These are phyloP conservation scores for Steinernema scapterisci DNA, from an alignment of 2,888 invertebrate species.

Conservation along the genomic window DNA sequence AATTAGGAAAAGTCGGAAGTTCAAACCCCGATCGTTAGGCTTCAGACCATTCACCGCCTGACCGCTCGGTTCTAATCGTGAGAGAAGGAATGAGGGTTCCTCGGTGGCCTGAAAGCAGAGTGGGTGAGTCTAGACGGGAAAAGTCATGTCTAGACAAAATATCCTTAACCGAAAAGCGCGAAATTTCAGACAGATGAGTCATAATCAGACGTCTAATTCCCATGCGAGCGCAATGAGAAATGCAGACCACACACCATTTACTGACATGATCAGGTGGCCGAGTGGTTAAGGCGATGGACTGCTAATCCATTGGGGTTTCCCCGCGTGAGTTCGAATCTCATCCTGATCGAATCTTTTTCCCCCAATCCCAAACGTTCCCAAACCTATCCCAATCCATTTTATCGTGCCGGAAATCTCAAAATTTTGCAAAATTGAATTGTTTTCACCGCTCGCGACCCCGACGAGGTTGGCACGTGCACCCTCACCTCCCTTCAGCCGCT, in stretches of 20 bases:
- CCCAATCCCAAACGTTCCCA: too few species aligned
- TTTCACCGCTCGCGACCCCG: background rate
- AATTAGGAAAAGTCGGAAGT: background rate
- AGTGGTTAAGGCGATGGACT: slow-evolving; percentile 67
- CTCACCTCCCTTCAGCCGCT: background rate
- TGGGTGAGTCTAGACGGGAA: too few species aligned
- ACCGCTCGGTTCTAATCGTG: too few species aligned
- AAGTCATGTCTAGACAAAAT: too few species aligned
- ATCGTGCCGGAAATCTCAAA: background rate
- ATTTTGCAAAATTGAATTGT: background rate
- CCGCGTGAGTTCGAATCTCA: slow-evolving; percentile 67
- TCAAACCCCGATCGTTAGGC: background rate
- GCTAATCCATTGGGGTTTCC: slow-evolving; percentile 58
- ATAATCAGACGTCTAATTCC: too few species aligned
- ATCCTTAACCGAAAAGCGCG: too few species aligned
- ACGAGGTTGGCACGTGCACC: background rate
- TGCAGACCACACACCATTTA: too few species aligned
- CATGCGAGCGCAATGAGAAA: too few species aligned
- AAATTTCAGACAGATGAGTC: too few species aligned
- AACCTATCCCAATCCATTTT: background rate
- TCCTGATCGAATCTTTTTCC: slow-evolving; percentile 42
- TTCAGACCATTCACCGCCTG: background rate
- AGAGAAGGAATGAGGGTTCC: too few species aligned
- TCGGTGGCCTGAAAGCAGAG: too few species aligned
- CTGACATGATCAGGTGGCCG: slow-evolving; percentile 62